Evolutionary conservation across 53 echinoderm and acorn worm genomes (phyloP).

Genomic region (Patiria pectinifera): DNA sequence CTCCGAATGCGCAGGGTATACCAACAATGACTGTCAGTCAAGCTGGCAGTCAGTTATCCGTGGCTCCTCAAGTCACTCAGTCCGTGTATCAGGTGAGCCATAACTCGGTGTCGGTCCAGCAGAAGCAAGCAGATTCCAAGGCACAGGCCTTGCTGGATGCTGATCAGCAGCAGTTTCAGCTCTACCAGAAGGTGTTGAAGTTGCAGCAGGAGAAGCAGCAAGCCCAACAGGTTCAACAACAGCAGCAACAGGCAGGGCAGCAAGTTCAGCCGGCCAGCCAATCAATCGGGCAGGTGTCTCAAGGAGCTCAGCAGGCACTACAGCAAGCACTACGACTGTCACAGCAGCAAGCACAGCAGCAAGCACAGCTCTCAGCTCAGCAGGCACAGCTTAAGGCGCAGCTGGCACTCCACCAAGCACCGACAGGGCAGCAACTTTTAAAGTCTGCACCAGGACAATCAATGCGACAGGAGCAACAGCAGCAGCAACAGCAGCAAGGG

Average conservation of each 20-base stretch:
- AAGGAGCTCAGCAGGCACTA: slow-evolving; percentile 46
- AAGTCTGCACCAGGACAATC: slow-evolving; percentile 14
- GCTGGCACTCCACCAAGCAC: slow-evolving; percentile 28
- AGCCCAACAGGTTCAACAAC: slow-evolving; percentile 22
- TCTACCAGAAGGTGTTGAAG: slow-evolving; percentile 53
- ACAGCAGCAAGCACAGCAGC: slow-evolving; percentile 49
- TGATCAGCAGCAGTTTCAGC: slow-evolving; percentile 50
- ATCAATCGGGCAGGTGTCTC: slow-evolving; percentile 9
- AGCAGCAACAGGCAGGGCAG: slow-evolving; percentile 11
- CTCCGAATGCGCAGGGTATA: slow-evolving; percentile 56
- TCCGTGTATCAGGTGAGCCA: slow-evolving; percentile 28
- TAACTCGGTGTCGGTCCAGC: slow-evolving; percentile 32
- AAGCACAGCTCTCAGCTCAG: slow-evolving; percentile 41
- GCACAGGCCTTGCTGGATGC: slow-evolving; percentile 35
- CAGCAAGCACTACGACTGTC: slow-evolving; percentile 51
- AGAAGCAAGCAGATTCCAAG: slow-evolving; percentile 47
- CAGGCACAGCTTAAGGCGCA: slow-evolving; percentile 22
- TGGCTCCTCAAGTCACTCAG: slow-evolving; percentile 29
- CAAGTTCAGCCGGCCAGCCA: slow-evolving; percentile 3
- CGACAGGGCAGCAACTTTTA: slow-evolving; percentile 24
- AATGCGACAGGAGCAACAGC: slow-evolving; percentile 17
- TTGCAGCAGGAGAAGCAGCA: slow-evolving; percentile 56
- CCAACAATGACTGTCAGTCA: slow-evolving; percentile 58
- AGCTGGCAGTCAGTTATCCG: slow-evolving; percentile 38
- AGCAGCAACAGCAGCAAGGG: slow-evolving; percentile 23